A percentile compares a stretch with the other conserved stretches of the same genome.
Evolutionary conservation across 2,888 invertebrate species (phyloP).

Genomic region (Cephus nigrinus): DNA sequence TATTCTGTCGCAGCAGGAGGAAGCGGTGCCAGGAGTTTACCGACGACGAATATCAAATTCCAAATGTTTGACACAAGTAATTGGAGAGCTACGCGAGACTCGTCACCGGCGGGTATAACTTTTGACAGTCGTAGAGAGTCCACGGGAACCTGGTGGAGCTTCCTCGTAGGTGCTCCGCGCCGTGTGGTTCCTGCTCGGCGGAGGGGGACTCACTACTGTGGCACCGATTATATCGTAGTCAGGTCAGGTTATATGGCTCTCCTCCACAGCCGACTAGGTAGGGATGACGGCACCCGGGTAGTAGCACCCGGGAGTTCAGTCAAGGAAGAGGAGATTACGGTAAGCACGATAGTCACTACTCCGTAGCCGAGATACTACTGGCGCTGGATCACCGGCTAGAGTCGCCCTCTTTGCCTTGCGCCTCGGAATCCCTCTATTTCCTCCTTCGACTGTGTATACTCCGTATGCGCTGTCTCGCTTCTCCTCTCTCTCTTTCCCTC

Average conservation of each 20-base stretch:
- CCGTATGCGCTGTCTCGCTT: conserved; percentile 15
- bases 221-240: not conserved
- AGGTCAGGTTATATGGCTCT: not conserved
- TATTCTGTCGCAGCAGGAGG: not conserved
- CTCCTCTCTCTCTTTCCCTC: conserved; percentile 16
- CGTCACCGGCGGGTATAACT: not conserved
- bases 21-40: not conserved
- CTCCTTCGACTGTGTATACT: not conserved
- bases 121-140: not conserved
- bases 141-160: not conserved
- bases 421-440: not conserved
- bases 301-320: not conserved
- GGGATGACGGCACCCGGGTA: conserved; percentile 1
- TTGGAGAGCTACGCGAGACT: not conserved
- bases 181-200: conserved; percentile 17
- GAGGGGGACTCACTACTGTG: conserved; percentile 6
- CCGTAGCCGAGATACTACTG: conserved; percentile 47
- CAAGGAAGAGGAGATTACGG: conserved; percentile 24
- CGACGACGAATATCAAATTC: too few relatives aligned
- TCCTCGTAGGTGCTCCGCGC: not conserved
- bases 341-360: conserved; percentile 39
- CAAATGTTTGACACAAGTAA: not conserved
- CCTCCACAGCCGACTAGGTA: conserved; percentile 1
- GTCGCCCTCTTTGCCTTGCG: conserved; percentile 32
- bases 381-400: conserved; percentile 29